These are phyloP conservation scores for Acanthiza pusilla DNA, from an alignment of 2,797 vertebrate species.

Conservation along the genomic window DNA sequence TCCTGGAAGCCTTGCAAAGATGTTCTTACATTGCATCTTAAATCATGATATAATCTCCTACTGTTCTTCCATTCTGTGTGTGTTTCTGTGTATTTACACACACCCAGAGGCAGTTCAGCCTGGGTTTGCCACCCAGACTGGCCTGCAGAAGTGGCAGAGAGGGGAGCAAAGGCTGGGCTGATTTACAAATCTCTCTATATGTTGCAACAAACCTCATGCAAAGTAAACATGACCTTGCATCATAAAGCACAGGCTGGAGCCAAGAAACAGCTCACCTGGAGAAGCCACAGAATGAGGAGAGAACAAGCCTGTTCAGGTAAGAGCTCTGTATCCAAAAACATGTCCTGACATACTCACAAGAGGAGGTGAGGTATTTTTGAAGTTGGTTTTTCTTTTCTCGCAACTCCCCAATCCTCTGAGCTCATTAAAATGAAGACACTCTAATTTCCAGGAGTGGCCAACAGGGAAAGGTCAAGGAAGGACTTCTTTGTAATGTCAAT, in stretches of 20 bases:
- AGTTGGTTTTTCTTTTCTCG: neutral
- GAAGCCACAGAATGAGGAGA: slow-evolving; percentile 1
- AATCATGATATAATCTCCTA: neutral
- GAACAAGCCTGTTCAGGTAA: slow-evolving; percentile 46
- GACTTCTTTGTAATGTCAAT: neutral
- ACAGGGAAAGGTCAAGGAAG: slow-evolving; percentile 24
- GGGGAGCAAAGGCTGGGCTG: neutral
- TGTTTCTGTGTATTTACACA: neutral
- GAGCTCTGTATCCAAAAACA: slow-evolving; percentile 10
- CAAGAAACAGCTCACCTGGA: slow-evolving; percentile 26
- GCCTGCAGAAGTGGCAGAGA: neutral
- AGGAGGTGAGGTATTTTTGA: slow-evolving; percentile 19
- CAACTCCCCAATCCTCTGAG: slow-evolving; percentile 36
- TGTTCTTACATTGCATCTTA: neutral
- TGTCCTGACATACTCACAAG: slow-evolving; percentile 20
- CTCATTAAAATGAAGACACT: slow-evolving; percentile 37
- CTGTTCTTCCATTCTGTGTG: neutral
- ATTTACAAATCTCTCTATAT: neutral
- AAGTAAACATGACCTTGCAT: neutral
- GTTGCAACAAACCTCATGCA: neutral
- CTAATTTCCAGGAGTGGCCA: slow-evolving; percentile 17
- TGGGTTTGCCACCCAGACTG: neutral
- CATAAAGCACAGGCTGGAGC: slow-evolving; percentile 7
- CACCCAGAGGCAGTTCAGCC: neutral
- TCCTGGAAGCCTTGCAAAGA: neutral